These are phyloP conservation scores for Phymorhynchus buccinoides DNA, from an alignment of 1,140 invertebrate genomes.

Conservation along the genomic window DNA sequence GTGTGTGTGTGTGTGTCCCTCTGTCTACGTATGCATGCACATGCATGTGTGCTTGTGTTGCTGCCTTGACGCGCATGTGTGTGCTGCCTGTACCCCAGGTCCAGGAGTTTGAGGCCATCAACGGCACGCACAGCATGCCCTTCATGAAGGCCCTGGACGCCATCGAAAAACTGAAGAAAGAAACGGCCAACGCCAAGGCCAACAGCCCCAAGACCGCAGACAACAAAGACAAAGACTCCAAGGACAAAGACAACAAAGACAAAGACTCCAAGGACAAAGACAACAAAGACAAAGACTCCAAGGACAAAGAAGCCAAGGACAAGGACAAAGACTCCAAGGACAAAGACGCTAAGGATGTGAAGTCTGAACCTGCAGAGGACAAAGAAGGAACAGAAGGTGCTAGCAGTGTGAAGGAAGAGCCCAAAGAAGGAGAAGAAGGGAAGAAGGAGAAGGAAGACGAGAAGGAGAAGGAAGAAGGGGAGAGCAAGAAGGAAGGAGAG, in stretches of 20 bases:
- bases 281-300: constrained; percentile 37
- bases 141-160: constrained; percentile 81
- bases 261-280: constrained; percentile 33
- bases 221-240: constrained; percentile 70
- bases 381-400: no score
- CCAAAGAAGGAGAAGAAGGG: constrained; percentile 38
- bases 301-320: constrained; percentile 25
- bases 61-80: no score
- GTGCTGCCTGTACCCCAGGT: constrained; percentile 78
- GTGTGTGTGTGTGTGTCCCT: no score
- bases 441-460: constrained; percentile 57
- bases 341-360: constrained; percentile 61
- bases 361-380: constrained; percentile 41
- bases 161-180: constrained; percentile 69
- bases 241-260: constrained; percentile 62
- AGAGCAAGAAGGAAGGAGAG: constrained; percentile 41
- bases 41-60: no score
- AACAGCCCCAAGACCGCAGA: constrained; percentile 52
- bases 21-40: no score
- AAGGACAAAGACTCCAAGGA: constrained; percentile 53
- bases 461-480: constrained; percentile 30
- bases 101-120: constrained; percentile 98
- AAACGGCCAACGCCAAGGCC: constrained; percentile 69
- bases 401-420: constrained; percentile 46
- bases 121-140: constrained; percentile 98